Percentiles rank a stretch among this genome's conserved stretches.
These are phyloP conservation scores for Antitype chi DNA, from an alignment of 2,888 invertebrate genomes.

Conservation along the genomic window DNA sequence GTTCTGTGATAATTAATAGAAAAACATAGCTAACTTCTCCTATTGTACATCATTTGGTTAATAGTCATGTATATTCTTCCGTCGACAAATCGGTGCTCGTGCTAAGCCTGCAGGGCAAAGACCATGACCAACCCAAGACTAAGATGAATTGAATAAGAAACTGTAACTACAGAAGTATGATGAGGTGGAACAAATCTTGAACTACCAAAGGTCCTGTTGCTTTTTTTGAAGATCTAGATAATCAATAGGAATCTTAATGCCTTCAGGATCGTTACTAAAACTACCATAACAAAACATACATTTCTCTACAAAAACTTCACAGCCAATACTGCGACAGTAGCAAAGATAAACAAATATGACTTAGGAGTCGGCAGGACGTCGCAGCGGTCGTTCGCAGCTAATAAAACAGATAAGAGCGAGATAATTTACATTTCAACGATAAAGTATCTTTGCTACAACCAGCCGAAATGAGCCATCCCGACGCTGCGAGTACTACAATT, in stretches of 20 bases:
- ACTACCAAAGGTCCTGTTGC: too few relatives aligned
- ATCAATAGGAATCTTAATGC: background rate
- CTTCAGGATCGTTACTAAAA: background rate
- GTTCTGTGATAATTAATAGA: too few relatives aligned
- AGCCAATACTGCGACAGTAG: constrained; percentile 13
- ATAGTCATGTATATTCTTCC: too few relatives aligned
- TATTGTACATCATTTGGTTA: too few relatives aligned
- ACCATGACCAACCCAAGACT: too few relatives aligned
- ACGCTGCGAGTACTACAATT: constrained; percentile 86
- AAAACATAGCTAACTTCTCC: too few relatives aligned
- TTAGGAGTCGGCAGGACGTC: constrained; percentile 46
- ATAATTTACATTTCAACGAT: constrained; percentile 85
- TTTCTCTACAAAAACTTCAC: constrained; percentile 5
- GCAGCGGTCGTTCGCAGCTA: constrained; percentile 77
- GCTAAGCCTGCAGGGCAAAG: too few relatives aligned
- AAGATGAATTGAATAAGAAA: background rate
- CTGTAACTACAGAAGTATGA: background rate
- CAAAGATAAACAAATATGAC: constrained; percentile 62
- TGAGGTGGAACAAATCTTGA: background rate
- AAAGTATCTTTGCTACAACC: constrained; percentile 84
- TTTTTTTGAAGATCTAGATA: background rate
- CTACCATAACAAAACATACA: background rate
- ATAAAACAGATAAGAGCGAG: constrained; percentile 83
- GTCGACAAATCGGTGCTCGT: too few relatives aligned
- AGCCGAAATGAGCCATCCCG: constrained; percentile 88